Base-by-base conservation (phyloP, 2,113 vertebrate species). In the Gymnocephalus cernua region DNA sequence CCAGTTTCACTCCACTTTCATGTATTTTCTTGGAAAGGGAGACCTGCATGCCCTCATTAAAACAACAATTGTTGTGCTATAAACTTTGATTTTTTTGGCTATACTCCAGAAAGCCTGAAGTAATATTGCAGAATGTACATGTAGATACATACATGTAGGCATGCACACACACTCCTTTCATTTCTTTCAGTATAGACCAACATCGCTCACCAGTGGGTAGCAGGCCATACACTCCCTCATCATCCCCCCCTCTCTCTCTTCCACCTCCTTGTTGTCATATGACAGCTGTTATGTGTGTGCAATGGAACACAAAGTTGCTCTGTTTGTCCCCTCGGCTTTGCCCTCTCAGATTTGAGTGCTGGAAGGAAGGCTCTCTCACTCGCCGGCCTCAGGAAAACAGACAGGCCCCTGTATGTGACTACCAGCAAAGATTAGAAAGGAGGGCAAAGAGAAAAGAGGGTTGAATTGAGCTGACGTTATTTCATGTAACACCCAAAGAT, bases 191-290 rank as follows among this genome's bases (percentile, higher is more conserved):
- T 41, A 14, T 41, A 65, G 66, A 70, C 68, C 61, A 64, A 58
- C 78, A 70, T 76, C 77, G 50, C 74, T 81, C 64, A 21, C 27
- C 74, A 77, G 76, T 80, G 61, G 50, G 57, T 83, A 77, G 86
- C 62, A 77, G 51, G 74, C 82, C 63, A 66, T 45, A 74, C 88
- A 41, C 83, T 80, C 77, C 83, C 82, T 80, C 87, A 68, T 79
- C 82, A 16, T 11, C 80, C 69, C 56, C 77, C 83, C 84, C 57
- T 86, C 77, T 70, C 82, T 89, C 74, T 86, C 83, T 73, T 82
- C 90, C 88, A 83, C 88, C 91, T 90, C 87, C 90, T 92, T 93
- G 93, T 91, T 93, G 91, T 95, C 94, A 95, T 94, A 94, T 95
- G 95, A 94, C 91, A 54, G 41, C 85, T 94, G 93, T 93, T 92